A percentile compares a stretch with the other conserved stretches of the same genome.
Evolutionary conservation across 2,113 vertebrate species (phyloP).

Genomic region (Dipodomys spectabilis): DNA sequence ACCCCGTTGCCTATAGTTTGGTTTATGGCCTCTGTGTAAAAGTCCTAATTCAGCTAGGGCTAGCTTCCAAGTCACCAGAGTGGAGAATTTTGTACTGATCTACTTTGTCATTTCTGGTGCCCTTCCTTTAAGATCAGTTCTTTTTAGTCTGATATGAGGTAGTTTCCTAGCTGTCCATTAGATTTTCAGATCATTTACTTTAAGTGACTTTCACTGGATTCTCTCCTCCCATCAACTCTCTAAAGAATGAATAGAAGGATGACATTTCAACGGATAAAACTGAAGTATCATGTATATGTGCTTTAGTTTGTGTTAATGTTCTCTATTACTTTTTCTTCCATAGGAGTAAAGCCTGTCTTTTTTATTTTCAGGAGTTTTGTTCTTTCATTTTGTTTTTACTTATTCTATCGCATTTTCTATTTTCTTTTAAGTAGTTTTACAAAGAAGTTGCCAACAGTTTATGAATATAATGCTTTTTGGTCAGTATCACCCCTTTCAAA

Average conservation of each 20-base stretch:
- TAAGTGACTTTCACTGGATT: background rate
- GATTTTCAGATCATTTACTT: conserved; percentile 18
- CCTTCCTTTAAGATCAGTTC: background rate
- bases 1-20: background rate
- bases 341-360: background rate
- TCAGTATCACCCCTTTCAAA: no score
- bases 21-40: background rate
- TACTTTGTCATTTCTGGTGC: background rate
- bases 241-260: background rate
- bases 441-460: no score
- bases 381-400: background rate
- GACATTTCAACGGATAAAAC: background rate
- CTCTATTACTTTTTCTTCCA: background rate
- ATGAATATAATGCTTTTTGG: no score
- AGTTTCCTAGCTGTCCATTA: background rate
- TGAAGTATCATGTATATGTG: background rate
- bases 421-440: no score
- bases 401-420: no score
- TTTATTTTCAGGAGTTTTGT: background rate
- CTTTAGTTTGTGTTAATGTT: background rate
- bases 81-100: background rate
- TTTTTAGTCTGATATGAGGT: background rate
- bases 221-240: background rate
- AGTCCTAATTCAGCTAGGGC: background rate
- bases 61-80: no score